phyloP scores from a whole-genome alignment of 2,888 invertebrate genomes.

The Bhutanitis thaidina region DNA sequence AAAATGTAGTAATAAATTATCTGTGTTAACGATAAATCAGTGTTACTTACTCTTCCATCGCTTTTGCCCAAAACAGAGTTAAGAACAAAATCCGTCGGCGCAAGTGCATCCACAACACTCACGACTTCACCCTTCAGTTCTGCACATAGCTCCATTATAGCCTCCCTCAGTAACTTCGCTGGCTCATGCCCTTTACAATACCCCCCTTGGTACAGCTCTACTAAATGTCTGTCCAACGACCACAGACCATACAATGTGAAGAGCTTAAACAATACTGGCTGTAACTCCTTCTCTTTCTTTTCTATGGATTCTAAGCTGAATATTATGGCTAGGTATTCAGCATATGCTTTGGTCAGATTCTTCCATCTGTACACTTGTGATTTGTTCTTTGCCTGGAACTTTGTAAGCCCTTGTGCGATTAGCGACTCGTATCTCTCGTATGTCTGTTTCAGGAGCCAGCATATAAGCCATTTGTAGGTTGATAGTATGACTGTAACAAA shows the following conservation, averaged over 20 bases:
- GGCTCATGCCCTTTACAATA: conserved; percentile 75
- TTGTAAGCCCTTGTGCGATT: conserved; percentile 78
- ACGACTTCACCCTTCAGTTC: conserved; percentile 88
- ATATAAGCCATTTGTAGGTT: conserved; percentile 91
- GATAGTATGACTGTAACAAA: conserved; percentile 81
- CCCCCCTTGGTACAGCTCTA: conserved; percentile 85
- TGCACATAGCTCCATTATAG: conserved; percentile 84
- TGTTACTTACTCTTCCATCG: conserved; percentile 89
- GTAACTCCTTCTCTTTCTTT: conserved; percentile 52
- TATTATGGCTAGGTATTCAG: conserved; percentile 83
- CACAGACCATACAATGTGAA: conserved; percentile 63
- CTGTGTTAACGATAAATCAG: too few species aligned
- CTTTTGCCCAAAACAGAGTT: conserved; percentile 92
- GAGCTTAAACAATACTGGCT: conserved; percentile 70
- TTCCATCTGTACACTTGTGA: conserved; percentile 90
- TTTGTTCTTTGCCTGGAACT: conserved; percentile 88
- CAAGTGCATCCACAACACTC: conserved; percentile 89
- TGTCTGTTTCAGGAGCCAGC: conserved; percentile 87
- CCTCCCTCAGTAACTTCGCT: conserved; percentile 82
- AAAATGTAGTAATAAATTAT: too few species aligned
- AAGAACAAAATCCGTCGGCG: conserved; percentile 93
- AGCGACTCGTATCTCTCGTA: conserved; percentile 80
- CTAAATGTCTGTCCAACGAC: conserved; percentile 84
- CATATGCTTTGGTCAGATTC: conserved; percentile 87
- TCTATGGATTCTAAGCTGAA: conserved; percentile 72